Percentiles rank a stretch among this genome's conserved stretches.
Evolutionary conservation across 2,113 vertebrate genomes (phyloP).

Genomic region (Oplegnathus fasciatus): DNA sequence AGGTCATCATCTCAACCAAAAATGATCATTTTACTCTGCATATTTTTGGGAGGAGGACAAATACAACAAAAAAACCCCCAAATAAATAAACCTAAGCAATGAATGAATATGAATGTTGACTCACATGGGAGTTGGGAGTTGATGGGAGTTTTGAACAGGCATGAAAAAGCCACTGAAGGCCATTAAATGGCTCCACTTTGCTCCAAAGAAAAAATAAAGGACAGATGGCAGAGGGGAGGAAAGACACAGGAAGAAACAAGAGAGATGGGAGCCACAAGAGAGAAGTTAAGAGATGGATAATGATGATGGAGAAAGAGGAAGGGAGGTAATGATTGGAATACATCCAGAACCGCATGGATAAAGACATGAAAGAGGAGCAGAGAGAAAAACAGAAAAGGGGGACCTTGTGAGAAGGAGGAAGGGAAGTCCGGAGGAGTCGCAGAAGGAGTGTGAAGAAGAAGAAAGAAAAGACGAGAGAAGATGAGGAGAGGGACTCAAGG

Average conservation of each 20-base stretch:
- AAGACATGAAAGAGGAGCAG: constrained; percentile 29
- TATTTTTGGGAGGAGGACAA: background rate
- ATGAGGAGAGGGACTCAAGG: background rate
- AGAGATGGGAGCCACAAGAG: constrained; percentile 52
- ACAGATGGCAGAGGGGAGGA: constrained; percentile 66
- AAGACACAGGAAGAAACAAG: constrained; percentile 46
- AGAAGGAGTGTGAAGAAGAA: background rate
- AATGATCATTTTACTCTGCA: background rate
- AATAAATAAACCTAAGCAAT: background rate
- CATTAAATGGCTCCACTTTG: constrained; percentile 30
- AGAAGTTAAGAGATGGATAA: constrained; percentile 58
- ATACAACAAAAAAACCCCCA: no score
- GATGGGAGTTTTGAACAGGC: constrained; percentile 25
- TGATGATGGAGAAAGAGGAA: constrained; percentile 60
- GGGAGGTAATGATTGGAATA: constrained; percentile 59
- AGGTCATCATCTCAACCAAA: background rate
- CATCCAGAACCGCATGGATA: constrained; percentile 35
- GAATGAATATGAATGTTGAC: background rate
- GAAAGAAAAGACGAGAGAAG: background rate
- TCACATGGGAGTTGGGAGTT: background rate
- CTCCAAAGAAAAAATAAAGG: constrained; percentile 46
- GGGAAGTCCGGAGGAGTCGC: background rate
- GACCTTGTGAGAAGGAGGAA: background rate
- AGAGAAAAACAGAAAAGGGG: background rate
- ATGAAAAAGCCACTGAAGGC: constrained; percentile 10